Evolutionary conservation across 2,888 invertebrate genomes (phyloP).

Genomic region (Mycalesis mineus): DNA sequence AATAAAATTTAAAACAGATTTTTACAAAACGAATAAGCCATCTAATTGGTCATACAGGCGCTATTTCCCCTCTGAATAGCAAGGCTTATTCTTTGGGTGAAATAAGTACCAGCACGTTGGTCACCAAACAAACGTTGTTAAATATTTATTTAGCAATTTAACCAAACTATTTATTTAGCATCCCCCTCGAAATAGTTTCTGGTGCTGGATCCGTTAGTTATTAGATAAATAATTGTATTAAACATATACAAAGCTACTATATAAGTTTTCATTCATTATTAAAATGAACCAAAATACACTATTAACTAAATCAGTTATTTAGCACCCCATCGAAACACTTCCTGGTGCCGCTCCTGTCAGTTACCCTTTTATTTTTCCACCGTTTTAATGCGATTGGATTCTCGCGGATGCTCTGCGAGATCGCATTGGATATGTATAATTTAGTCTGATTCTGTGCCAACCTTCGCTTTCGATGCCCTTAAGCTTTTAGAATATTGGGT

Average conservation of each 20-base stretch:
- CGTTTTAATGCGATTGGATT: constrained; percentile 69
- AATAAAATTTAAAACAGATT: no score
- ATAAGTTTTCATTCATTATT: no score
- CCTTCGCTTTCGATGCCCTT: constrained; percentile 48
- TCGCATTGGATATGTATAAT: constrained; percentile 59
- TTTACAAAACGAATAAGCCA: no score
- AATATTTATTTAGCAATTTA: neutral
- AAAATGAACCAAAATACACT: no score
- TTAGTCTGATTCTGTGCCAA: constrained; percentile 44
- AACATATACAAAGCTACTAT: no score
- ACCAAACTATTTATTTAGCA: neutral
- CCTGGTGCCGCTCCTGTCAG: constrained; percentile 3
- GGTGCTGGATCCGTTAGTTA: constrained; percentile 26
- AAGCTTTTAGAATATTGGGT: constrained; percentile 34
- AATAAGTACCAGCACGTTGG: no score
- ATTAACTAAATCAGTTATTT: neutral
- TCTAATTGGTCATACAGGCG: no score
- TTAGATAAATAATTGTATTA: no score
- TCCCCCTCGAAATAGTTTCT: neutral
- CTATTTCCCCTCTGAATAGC: no score
- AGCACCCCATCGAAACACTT: neutral
- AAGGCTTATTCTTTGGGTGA: no score
- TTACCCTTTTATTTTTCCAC: constrained; percentile 53
- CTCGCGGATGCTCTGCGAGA: constrained; percentile 47
- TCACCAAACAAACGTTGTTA: no score